Percentiles rank a stretch among this genome's conserved stretches.
Evolutionary conservation across 2,113 vertebrate species (phyloP).

Genomic region (Toxostoma redivivum): DNA sequence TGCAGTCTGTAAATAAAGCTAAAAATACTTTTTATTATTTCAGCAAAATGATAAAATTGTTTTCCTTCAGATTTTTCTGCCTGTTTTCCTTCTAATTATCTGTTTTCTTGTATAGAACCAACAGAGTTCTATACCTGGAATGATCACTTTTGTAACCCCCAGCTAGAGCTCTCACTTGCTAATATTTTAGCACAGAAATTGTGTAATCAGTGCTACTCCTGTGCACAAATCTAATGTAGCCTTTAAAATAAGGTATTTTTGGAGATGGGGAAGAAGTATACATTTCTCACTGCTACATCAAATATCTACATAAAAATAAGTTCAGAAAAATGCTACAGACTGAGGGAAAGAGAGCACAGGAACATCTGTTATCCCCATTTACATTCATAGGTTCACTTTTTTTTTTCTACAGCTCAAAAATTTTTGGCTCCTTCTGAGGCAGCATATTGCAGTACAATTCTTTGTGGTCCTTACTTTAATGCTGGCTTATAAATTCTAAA

Average conservation of each 20-base stretch:
- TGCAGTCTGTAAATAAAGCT: background rate
- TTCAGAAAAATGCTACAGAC: background rate
- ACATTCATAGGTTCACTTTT: background rate
- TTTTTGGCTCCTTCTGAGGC: background rate
- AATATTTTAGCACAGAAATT: background rate
- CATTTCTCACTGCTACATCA: background rate
- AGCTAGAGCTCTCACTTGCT: background rate
- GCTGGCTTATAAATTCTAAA: background rate
- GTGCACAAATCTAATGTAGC: background rate
- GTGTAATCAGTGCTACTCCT: background rate
- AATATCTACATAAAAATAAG: background rate
- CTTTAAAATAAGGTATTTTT: background rate
- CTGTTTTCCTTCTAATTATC: background rate
- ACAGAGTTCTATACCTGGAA: background rate
- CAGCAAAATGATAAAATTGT: background rate
- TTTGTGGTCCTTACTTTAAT: background rate
- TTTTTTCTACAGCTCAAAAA: background rate
- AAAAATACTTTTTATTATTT: background rate
- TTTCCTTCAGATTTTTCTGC: background rate
- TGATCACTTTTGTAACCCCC: background rate
- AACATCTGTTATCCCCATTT: background rate
- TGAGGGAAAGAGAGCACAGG: background rate
- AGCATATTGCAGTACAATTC: background rate
- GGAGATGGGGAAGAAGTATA: background rate
- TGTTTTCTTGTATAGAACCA: background rate